These are phyloP conservation scores for Nibea albiflora DNA, from an alignment of 2,113 vertebrate genomes.

Conservation along the genomic window DNA sequence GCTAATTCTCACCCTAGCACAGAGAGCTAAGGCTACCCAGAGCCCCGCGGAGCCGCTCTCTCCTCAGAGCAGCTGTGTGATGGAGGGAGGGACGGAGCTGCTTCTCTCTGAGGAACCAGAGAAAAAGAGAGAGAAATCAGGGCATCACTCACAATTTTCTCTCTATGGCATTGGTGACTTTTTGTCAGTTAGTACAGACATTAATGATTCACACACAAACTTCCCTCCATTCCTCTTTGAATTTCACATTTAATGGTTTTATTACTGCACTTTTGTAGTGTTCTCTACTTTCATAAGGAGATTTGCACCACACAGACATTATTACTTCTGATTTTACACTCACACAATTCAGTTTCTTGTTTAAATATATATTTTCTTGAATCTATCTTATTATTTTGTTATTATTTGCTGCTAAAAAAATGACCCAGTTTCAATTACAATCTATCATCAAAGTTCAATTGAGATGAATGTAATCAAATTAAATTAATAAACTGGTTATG, in stretches of 20 bases:
- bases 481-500: not conserved
- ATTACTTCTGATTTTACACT: not conserved
- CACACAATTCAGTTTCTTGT: not conserved
- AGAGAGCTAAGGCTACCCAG: slow-evolving; percentile 72
- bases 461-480: not conserved
- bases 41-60: slow-evolving; percentile 65
- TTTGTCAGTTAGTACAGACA: slow-evolving; percentile 18
- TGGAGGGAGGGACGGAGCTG: slow-evolving; percentile 51
- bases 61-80: slow-evolving; percentile 77
- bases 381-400: not conserved
- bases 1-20: slow-evolving; percentile 82
- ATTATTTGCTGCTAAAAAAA: not conserved
- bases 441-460: not conserved
- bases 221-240: not conserved
- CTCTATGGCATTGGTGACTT: slow-evolving; percentile 1
- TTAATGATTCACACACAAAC: not conserved
- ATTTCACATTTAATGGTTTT: not conserved
- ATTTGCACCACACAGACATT: not conserved
- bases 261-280: not conserved
- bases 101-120: slow-evolving; percentile 36
- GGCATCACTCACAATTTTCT: slow-evolving; percentile 26
- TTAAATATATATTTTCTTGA: not conserved
- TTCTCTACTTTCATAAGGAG: not conserved
- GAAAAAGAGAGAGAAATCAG: slow-evolving; percentile 42
- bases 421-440: not conserved